phyloP scores from a whole-genome alignment of 2,113 vertebrate genomes.

The Dipodomys spectabilis region DNA sequence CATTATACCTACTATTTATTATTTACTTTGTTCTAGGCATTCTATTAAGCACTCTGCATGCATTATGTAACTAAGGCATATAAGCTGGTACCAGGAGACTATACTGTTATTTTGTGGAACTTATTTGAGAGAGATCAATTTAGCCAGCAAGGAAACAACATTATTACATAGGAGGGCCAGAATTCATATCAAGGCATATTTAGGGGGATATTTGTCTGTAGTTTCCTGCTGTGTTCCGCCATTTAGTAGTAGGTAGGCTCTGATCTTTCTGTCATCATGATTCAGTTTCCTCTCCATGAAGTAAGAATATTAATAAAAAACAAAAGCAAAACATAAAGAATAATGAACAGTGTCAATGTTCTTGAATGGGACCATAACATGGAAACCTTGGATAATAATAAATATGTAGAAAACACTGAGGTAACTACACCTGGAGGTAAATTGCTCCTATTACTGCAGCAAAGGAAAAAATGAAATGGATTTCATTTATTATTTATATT shows the following conservation, averaged over 20 bases:
- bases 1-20: neutral
- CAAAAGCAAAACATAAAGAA: no score
- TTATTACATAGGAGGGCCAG: neutral
- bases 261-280: neutral
- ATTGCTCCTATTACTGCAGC: neutral
- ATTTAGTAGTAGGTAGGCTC: neutral
- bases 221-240: neutral
- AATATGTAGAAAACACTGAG: neutral
- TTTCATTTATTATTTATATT: neutral
- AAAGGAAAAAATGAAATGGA: neutral
- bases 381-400: neutral
- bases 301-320: neutral
- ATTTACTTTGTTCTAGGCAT: neutral
- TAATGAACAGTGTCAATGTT: neutral
- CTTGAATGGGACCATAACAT: neutral
- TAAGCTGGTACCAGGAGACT: neutral
- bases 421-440: neutral
- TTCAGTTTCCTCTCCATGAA: conserved; percentile 22
- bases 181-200: neutral
- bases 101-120: conserved; percentile 8
- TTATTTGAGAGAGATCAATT: neutral
- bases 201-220: neutral
- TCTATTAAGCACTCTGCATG: neutral
- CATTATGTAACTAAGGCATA: neutral
- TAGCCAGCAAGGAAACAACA: neutral